A percentile compares a stretch with the other conserved stretches of the same genome.
Evolutionary conservation across 2,797 vertebrate species (phyloP).

Genomic region (Brachymystax lenok): DNA sequence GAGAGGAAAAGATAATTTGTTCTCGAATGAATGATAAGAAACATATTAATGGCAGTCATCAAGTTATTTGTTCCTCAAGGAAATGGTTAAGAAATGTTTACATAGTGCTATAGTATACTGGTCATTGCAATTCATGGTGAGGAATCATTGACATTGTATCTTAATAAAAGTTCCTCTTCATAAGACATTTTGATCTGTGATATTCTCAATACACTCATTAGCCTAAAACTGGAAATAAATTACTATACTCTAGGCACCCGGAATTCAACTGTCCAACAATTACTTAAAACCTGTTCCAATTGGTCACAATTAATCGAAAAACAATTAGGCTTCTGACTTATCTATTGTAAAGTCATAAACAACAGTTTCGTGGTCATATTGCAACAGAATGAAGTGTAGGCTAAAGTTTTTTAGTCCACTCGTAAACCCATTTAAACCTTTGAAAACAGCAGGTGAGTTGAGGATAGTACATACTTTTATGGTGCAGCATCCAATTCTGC

Average conservation of each 20-base stretch:
- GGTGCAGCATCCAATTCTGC: slow-evolving; percentile 35
- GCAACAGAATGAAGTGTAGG: background rate
- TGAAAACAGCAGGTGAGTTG: slow-evolving; percentile 5
- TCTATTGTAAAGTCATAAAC: background rate
- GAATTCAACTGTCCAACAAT: slow-evolving; percentile 9
- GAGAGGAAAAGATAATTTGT: background rate
- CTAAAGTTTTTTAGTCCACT: background rate
- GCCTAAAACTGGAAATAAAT: background rate
- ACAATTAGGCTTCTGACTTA: background rate
- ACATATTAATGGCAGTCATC: background rate
- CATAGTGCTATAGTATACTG: background rate
- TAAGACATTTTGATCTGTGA: background rate
- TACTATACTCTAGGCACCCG: background rate
- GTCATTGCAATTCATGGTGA: background rate
- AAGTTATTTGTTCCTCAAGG: too few species aligned
- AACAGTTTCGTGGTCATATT: background rate
- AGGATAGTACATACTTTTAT: slow-evolving; percentile 19
- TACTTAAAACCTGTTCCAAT: slow-evolving; percentile 19
- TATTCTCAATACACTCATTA: background rate
- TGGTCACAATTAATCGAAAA: background rate
- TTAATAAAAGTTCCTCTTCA: background rate
- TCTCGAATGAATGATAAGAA: background rate
- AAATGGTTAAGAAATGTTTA: background rate
- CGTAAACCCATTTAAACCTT: background rate
- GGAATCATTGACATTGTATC: background rate